Percentiles rank a stretch among this genome's conserved stretches.
These are phyloP conservation scores for Drosophila rhopaloa DNA, from an alignment of 1,140 invertebrate species.

Conservation along the genomic window DNA sequence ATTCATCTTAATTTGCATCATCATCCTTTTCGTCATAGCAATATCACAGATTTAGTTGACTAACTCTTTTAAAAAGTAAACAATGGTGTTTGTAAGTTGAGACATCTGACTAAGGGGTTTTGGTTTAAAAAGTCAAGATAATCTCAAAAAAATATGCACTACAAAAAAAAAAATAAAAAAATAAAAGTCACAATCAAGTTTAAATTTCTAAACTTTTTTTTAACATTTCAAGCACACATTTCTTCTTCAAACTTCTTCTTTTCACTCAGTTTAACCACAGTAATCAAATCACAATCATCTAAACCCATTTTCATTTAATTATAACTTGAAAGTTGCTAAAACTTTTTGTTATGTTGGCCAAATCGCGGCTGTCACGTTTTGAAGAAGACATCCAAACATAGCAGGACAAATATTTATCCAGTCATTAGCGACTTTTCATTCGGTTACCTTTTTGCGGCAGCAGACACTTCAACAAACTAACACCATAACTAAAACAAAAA, in stretches of 20 bases:
- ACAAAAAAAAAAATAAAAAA: too few relatives aligned
- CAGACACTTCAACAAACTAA: constrained; percentile 20
- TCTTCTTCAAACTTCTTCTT: neutral
- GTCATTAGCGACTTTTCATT: constrained; percentile 56
- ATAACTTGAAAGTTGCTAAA: constrained; percentile 33
- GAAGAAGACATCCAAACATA: constrained; percentile 27
- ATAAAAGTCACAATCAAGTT: too few relatives aligned
- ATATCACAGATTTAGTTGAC: too few relatives aligned
- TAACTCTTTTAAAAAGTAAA: too few relatives aligned
- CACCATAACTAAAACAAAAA: constrained; percentile 30
- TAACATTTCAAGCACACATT: neutral
- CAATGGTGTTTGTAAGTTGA: too few relatives aligned
- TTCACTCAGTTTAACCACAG: neutral
- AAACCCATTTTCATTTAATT: constrained; percentile 45
- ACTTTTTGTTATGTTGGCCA: constrained; percentile 24
- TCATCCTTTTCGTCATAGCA: too few relatives aligned
- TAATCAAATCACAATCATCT: constrained; percentile 41
- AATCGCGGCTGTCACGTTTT: constrained; percentile 41
- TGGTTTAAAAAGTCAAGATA: too few relatives aligned
- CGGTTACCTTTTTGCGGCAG: constrained; percentile 45
- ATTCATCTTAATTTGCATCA: too few relatives aligned
- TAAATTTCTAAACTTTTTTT: too few relatives aligned
- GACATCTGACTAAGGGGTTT: too few relatives aligned
- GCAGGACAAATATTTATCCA: constrained; percentile 59
- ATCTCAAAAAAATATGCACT: too few relatives aligned